A percentile compares a stretch with the other conserved stretches of the same genome.
These are phyloP conservation scores for Philopedon plagiatum DNA, from an alignment of 2,888 invertebrate species.

Conservation along the genomic window DNA sequence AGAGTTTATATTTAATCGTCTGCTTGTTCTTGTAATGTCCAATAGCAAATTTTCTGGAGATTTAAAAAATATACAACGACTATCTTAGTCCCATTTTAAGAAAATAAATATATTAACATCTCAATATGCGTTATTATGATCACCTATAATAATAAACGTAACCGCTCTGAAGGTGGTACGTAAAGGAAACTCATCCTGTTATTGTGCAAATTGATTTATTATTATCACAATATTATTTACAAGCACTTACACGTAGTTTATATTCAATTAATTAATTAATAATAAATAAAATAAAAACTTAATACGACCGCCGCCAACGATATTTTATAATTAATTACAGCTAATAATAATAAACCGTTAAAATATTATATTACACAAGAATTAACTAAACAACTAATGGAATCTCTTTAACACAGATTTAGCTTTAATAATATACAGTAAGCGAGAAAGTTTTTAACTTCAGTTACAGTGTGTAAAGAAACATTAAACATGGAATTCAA, in stretches of 20 bases:
- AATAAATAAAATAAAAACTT: constrained; percentile 42
- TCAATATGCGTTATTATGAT: too few species aligned
- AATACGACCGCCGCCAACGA: constrained; percentile 41
- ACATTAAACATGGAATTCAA: too few species aligned
- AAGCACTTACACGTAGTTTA: constrained; percentile 67
- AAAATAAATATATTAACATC: too few species aligned
- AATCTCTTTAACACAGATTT: constrained; percentile 13
- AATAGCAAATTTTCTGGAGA: too few species aligned
- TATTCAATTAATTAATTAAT: constrained; percentile 58
- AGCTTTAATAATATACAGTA: constrained; percentile 12
- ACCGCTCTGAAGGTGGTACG: too few species aligned
- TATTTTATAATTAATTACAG: constrained; percentile 33
- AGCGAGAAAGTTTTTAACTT: background rate
- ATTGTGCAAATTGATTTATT: constrained; percentile 68
- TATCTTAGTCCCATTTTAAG: too few species aligned
- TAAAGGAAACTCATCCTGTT: constrained; percentile 20
- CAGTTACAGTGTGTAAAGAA: background rate
- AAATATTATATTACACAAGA: constrained; percentile 15
- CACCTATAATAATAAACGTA: too few species aligned
- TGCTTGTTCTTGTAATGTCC: too few species aligned
- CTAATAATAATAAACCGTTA: constrained; percentile 22
- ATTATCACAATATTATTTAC: constrained; percentile 70
- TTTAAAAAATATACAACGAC: too few species aligned
- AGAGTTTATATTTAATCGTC: too few species aligned
- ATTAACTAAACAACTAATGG: constrained; percentile 9